Percentiles rank a stretch among this genome's conserved stretches.
Evolutionary conservation across 2,888 invertebrate genomes (phyloP).

Genomic region (Andrena haemorrhoa): DNA sequence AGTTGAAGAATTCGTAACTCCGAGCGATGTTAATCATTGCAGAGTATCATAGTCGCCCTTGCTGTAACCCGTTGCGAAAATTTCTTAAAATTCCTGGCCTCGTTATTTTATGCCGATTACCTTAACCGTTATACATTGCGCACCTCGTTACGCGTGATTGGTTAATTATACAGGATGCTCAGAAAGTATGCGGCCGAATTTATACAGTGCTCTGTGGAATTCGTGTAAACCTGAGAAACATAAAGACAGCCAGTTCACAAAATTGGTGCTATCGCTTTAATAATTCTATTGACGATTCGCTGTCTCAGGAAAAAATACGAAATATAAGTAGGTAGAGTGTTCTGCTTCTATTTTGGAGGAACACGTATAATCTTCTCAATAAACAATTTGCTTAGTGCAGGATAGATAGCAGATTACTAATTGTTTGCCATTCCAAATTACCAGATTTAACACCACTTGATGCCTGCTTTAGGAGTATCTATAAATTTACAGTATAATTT

Average conservation of each 20-base stretch:
- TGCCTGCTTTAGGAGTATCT: too few species aligned
- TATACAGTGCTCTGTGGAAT: not conserved
- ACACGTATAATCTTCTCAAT: not conserved
- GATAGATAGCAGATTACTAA: too few species aligned
- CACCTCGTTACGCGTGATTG: conserved; percentile 24
- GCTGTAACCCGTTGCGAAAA: not conserved
- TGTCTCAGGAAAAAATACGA: not conserved
- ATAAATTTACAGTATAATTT: too few species aligned
- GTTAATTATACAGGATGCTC: conserved; percentile 29
- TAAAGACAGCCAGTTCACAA: not conserved
- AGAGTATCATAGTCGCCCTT: not conserved
- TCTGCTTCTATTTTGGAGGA: not conserved
- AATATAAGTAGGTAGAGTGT: not conserved
- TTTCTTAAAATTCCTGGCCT: conserved; percentile 1
- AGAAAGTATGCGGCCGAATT: conserved; percentile 5
- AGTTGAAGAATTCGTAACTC: not conserved
- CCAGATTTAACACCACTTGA: too few species aligned
- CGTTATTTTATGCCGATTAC: conserved; percentile 27
- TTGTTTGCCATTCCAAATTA: too few species aligned
- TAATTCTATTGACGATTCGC: not conserved
- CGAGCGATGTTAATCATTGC: not conserved
- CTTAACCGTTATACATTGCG: conserved; percentile 25
- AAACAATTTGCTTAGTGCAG: not conserved
- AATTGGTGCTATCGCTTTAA: not conserved
- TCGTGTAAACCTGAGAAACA: not conserved